These are phyloP conservation scores for Leuciscus waleckii DNA, from an alignment of 2,797 vertebrate species.

Conservation along the genomic window DNA sequence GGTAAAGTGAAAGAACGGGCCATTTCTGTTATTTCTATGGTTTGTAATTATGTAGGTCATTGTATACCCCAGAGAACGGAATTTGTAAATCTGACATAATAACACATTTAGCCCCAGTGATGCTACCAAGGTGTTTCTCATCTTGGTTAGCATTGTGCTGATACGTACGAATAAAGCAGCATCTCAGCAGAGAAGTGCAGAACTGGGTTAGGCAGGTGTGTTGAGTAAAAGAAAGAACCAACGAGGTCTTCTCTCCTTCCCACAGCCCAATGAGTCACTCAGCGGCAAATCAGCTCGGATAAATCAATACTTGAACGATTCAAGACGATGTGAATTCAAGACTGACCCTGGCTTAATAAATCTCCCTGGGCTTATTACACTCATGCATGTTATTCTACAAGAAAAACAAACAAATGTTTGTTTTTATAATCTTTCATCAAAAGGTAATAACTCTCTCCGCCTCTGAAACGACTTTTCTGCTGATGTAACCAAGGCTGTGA, in stretches of 20 bases:
- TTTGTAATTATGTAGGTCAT: conserved; percentile 81
- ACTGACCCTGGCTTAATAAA: background rate
- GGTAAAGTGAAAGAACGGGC: conserved; percentile 65
- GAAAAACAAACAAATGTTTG: conserved; percentile 16
- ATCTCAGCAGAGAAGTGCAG: conserved; percentile 57
- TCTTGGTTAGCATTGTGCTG: conserved; percentile 62
- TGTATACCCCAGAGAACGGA: conserved; percentile 69
- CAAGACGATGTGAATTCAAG: background rate
- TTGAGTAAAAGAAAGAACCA: conserved; percentile 41
- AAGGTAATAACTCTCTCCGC: conserved; percentile 6
- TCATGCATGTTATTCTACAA: background rate
- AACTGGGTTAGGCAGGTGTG: conserved; percentile 64
- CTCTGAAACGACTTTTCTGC: background rate
- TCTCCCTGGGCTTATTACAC: background rate
- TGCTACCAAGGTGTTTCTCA: conserved; percentile 66
- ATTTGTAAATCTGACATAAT: conserved; percentile 88
- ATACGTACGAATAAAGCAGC: conserved; percentile 58
- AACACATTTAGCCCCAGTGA: conserved; percentile 82
- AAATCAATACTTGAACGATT: conserved; percentile 13
- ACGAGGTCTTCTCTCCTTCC: conserved; percentile 12
- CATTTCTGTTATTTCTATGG: conserved; percentile 76
- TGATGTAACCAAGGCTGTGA: background rate
- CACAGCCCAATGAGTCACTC: conserved; percentile 18
- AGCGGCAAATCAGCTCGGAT: background rate
- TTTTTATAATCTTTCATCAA: conserved; percentile 20